Base-by-base conservation (phyloP, 2,888 invertebrate species). In the Andrena haemorrhoa region DNA sequence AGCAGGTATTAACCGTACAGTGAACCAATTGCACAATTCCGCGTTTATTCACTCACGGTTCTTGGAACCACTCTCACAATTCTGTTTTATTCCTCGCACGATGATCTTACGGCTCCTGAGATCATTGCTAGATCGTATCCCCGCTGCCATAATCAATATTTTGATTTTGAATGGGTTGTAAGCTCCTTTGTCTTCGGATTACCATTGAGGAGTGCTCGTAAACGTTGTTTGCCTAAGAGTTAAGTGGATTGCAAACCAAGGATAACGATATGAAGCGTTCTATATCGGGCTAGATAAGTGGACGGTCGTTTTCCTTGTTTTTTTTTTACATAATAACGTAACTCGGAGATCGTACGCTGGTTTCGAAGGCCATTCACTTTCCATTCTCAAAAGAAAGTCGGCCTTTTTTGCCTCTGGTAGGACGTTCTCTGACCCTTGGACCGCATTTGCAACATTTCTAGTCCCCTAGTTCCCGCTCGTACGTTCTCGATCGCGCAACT, bases 351-450 rank as follows among this genome's bases (percentile, higher is more conserved):
- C 31, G 60, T 60, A 53, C 49, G 53, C 8, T 70, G 61, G 63
- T 64, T 16, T 8, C 76, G 83, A 89, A 87, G 89, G 86, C 86
- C 88, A 79, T 79, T 82, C 83, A 86, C 90, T 90, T 89, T 90
- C 88, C 75, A 89, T 74, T 86, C 74, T 31, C 16, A 75, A 80
- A 90, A 89, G 90, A 88, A 90, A 90, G 90, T 83, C 75, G 81
- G 72, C 71, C 61, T 85, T 84, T 41, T 83, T 88, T 68, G 61
- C 73, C 51, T 53, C 68, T 47, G 73, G 31, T 75, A 69, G 75
- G 63, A 83, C 75, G 71, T 49, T 78, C 79, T 23, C 69, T 87
- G 86, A 87, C 88, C 86, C 74, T 81, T 76, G 77, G 47, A 69
- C 58, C 20, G 8, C 0, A n/a, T 73, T 83, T 76, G 69, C 82